phyloP scores from a whole-genome alignment of 2,888 invertebrate genomes.

The Gymnosoma rotundatum region DNA sequence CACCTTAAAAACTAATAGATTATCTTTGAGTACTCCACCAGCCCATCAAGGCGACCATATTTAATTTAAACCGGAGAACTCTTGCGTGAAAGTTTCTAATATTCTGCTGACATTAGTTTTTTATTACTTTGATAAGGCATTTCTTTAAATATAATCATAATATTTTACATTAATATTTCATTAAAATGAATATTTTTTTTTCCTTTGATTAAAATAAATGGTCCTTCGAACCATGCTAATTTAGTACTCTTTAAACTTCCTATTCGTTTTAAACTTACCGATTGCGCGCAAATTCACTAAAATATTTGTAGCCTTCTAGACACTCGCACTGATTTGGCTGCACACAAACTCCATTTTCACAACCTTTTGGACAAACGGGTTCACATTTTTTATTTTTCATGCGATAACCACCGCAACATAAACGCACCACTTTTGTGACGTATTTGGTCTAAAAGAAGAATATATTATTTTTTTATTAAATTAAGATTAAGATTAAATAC shows the following conservation, averaged over 20 bases:
- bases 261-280: conserved; percentile 61
- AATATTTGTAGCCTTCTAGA: conserved; percentile 77
- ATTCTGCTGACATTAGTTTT: too few relatives aligned
- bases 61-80: too few relatives aligned
- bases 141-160: too few relatives aligned
- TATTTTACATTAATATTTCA: too few relatives aligned
- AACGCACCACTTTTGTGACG: conserved; percentile 30
- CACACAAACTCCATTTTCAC: conserved; percentile 76
- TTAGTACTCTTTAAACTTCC: not conserved
- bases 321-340: conserved; percentile 81
- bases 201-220: too few relatives aligned
- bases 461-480: not conserved
- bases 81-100: too few relatives aligned
- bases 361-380: conserved; percentile 72
- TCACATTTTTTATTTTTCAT: conserved; percentile 67
- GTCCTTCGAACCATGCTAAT: not conserved
- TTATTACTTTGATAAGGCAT: too few relatives aligned
- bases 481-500: too few relatives aligned
- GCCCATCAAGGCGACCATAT: too few relatives aligned
- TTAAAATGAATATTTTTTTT: too few relatives aligned
- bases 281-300: conserved; percentile 69
- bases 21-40: too few relatives aligned
- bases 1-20: too few relatives aligned
- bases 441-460: conserved; percentile 49
- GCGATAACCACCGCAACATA: conserved; percentile 74